Conservation (phyloP, 2,888 invertebrate genomes). For the Philopedon plagiatum region DNA sequence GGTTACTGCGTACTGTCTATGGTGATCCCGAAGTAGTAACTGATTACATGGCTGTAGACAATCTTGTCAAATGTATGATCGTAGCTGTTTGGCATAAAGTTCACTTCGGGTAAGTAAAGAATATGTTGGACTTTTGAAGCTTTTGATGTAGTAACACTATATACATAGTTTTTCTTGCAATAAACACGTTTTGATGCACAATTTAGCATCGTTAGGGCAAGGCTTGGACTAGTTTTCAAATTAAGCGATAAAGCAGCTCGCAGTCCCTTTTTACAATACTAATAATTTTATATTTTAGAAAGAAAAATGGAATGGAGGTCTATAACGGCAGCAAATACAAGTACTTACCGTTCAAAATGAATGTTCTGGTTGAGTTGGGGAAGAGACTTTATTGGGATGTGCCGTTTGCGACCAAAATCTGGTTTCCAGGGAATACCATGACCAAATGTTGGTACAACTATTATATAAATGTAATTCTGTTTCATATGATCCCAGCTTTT, state of each 20-base stretch:
- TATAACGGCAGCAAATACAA: conserved; percentile 34
- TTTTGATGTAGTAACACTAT: no score
- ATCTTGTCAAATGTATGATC: conserved; percentile 84
- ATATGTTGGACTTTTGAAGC: no score
- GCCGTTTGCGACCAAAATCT: conserved; percentile 80
- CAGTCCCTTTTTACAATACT: no score
- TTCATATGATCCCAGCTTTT: conserved; percentile 84
- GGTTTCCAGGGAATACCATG: conserved; percentile 83
- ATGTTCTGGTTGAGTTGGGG: not conserved
- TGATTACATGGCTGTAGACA: conserved; percentile 83
- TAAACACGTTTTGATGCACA: no score
- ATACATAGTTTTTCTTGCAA: no score
- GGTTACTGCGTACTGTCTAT: conserved; percentile 87
- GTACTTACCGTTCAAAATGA: not conserved
- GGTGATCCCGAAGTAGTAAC: conserved; percentile 75
- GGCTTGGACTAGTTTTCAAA: no score
- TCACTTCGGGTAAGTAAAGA: conserved; percentile 20
- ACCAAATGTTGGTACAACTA: conserved; percentile 78
- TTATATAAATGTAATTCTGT: conserved; percentile 76
- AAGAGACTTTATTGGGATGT: conserved; percentile 80
- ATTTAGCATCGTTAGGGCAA: no score
- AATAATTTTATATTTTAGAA: conserved; percentile 13
- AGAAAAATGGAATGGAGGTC: conserved; percentile 28
- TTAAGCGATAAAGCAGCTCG: no score
- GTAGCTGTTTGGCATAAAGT: conserved; percentile 76